Evolutionary conservation across 1,140 invertebrate genomes (phyloP), one percentile per base, ranked within the genome.

Genomic region (Galendromus occidentalis): DNA sequence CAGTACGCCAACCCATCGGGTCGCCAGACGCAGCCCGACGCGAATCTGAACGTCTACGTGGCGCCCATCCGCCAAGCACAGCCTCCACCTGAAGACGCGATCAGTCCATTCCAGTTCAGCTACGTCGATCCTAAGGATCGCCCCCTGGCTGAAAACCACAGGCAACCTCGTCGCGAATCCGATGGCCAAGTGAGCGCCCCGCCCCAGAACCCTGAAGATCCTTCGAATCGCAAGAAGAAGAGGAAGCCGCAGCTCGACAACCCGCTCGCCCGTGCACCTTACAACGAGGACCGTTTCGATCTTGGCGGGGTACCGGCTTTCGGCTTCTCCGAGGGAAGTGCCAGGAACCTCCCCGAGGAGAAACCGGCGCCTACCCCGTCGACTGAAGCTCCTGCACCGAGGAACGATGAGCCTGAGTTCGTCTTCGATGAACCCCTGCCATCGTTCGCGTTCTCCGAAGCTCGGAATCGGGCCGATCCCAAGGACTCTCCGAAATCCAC

Each of bases 381-480:
- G 28, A 69, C 69, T 44, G 44, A 45, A 5, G 4, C 51, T 1
- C 65, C 69, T 2, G 30, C 55, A 20, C 6, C 42, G 22, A 44
- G 7, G 29, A 64, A 59, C 59, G 30, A 28, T 17, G 64, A 22
- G 22, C 44, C 45, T 44, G 64, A 69, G 18, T 39, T 67, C 33
- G 17, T 20, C 12, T 55, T 59, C 22, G 51, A 59, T 63, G 28
- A 64, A 29, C 29, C 25, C 33, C 14, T 64, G 39, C 29, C 47
- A 66, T 18, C 63, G 22, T 66, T 51, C 18, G 7, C 66, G 33
- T 22, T 65, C 64, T 66, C 29, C 18, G 25, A 66, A 5, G 30
- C 14, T 17, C 51, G 14, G 20, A 25, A 33, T 6, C 4, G 22
- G 1, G 51, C 14, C 2, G 25, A 59, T 5, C 51, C 51, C 4